phyloP scores from a whole-genome alignment of 2,113 vertebrate genomes.

The Oncorhynchus mykiss region DNA sequence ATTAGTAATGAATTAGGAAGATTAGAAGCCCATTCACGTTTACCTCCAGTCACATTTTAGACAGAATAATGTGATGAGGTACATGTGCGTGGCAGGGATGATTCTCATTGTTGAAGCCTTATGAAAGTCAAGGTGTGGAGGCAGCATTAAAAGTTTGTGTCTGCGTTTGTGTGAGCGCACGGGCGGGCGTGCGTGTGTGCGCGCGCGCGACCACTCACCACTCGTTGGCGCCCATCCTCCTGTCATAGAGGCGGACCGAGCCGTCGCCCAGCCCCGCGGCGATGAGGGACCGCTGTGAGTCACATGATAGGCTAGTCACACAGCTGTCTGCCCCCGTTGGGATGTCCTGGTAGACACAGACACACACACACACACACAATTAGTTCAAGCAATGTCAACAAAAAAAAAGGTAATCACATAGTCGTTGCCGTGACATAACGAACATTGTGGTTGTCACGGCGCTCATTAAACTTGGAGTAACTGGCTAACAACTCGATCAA shows the following conservation, averaged over 20 bases:
- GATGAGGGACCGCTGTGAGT: constrained; percentile 89
- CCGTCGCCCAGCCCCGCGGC: constrained; percentile 92
- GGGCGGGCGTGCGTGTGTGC: neutral
- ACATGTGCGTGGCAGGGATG: neutral
- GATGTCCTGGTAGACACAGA: constrained; percentile 81
- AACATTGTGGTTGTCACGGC: constrained; percentile 1
- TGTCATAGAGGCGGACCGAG: constrained; percentile 90
- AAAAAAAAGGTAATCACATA: neutral
- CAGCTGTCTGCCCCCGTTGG: constrained; percentile 97
- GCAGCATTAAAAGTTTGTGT: neutral
- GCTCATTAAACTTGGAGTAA: constrained; percentile 36
- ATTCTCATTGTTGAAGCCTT: no score
- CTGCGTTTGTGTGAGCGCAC: neutral
- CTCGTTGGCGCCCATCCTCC: constrained; percentile 93
- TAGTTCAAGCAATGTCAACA: neutral
- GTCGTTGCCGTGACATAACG: neutral
- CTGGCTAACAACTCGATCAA: constrained; percentile 28
- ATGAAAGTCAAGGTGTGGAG: neutral
- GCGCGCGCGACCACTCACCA: constrained; percentile 70
- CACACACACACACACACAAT: constrained; percentile 16
- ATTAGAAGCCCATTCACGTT: no score
- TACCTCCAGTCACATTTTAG: no score
- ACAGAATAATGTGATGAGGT: neutral
- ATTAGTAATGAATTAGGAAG: no score
- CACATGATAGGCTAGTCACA: constrained; percentile 94